Conservation (phyloP, 2,797 vertebrate genomes). For the Lepus townsendii region DNA sequence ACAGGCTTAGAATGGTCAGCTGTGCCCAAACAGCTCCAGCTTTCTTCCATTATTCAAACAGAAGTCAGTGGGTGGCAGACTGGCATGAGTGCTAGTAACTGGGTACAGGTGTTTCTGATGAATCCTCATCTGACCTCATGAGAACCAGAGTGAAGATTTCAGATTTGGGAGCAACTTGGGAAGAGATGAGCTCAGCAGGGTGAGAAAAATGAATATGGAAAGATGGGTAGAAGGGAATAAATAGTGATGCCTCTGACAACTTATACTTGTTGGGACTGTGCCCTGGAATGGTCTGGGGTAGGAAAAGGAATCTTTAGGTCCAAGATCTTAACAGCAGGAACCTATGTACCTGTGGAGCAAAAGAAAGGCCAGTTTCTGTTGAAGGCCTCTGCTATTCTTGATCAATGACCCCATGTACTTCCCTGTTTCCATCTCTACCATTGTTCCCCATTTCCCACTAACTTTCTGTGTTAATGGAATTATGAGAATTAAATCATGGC, state of each 20-base stretch:
- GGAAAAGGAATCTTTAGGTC: not conserved
- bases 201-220: not conserved
- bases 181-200: not conserved
- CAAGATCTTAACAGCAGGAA: not conserved
- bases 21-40: not conserved
- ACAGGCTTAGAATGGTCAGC: not conserved
- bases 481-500: not conserved
- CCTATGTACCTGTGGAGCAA: not conserved
- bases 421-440: not conserved
- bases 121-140: not conserved
- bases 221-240: not conserved
- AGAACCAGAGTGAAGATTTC: not conserved
- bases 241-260: not conserved
- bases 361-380: not conserved
- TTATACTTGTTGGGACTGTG: not conserved
- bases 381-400: not conserved
- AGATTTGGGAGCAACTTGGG: not conserved
- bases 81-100: not conserved
- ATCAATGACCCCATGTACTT: not conserved
- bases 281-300: not conserved
- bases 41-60: not conserved
- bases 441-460: not conserved
- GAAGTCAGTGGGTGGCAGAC: not conserved
- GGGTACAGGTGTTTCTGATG: not conserved
- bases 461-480: constrained; percentile 29